Conservation (phyloP, 2,113 vertebrate species). For the Peucedramus taeniatus region DNA sequence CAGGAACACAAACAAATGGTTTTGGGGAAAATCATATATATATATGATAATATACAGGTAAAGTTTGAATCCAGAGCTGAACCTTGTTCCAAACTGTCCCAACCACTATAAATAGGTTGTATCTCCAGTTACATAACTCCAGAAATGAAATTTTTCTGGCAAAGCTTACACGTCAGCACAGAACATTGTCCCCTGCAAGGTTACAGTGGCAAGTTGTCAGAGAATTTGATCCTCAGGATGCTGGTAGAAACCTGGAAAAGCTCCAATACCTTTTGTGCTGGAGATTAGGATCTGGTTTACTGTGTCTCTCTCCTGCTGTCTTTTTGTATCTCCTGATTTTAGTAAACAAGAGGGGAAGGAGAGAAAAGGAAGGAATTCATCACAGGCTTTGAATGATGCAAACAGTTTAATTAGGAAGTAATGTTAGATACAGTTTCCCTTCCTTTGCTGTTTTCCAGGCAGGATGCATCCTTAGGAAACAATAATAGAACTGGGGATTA, state of each 20-base stretch:
- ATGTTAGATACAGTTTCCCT: slow-evolving; percentile 48
- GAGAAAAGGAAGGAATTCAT: slow-evolving; percentile 60
- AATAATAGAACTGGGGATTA: slow-evolving; percentile 27
- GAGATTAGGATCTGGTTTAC: slow-evolving; percentile 19
- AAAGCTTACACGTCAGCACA: not conserved
- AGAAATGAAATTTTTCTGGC: not conserved
- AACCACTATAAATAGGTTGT: not conserved
- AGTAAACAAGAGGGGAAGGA: slow-evolving; percentile 48
- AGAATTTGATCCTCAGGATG: not conserved
- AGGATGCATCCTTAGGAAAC: slow-evolving; percentile 66
- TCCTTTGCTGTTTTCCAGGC: slow-evolving; percentile 62
- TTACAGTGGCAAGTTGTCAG: not conserved
- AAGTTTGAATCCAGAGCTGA: not conserved
- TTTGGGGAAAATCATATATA: not conserved
- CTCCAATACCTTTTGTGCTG: not conserved
- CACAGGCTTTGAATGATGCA: slow-evolving; percentile 33
- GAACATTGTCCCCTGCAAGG: not conserved
- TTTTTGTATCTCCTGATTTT: slow-evolving; percentile 28
- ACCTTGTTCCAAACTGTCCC: not conserved
- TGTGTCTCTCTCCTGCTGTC: not conserved
- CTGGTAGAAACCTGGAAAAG: not conserved
- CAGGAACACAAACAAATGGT: not conserved
- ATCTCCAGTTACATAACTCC: not conserved
- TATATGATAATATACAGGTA: not conserved
- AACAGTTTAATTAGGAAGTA: slow-evolving; percentile 64